A percentile compares a stretch with the other conserved stretches of the same genome.
Conservation (phyloP, 2,113 vertebrate genomes). For the Chlorocebus sabaeus region DNA sequence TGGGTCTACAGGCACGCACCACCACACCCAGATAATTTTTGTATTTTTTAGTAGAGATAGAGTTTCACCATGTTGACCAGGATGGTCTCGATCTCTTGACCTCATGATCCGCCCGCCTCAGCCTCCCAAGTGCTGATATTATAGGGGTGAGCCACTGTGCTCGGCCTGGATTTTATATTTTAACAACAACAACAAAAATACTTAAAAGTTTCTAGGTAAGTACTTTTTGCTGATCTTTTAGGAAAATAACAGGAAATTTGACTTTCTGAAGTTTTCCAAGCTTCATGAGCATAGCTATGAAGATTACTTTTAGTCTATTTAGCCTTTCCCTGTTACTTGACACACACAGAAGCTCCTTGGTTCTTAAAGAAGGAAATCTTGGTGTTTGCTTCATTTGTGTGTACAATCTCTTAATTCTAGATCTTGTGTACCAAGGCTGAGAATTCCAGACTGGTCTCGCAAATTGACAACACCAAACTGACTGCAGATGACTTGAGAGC, state of each 20-base stretch:
- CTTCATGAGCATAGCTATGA: not conserved
- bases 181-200: not conserved
- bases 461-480: conserved; percentile 81
- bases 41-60: not conserved
- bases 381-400: conserved; percentile 68
- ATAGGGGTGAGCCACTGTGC: not conserved
- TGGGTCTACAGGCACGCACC: not conserved
- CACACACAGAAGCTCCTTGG: not conserved
- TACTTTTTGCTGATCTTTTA: not conserved
- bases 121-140: not conserved
- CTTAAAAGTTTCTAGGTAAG: not conserved
- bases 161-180: not conserved
- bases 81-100: not conserved
- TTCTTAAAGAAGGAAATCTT: conserved; percentile 21
- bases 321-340: not conserved
- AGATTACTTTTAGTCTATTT: not conserved
- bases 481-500: conserved; percentile 80
- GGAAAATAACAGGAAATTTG: not conserved
- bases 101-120: not conserved
- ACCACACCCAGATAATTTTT: not conserved
- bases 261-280: not conserved
- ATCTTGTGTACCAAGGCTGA: conserved; percentile 79
- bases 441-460: conserved; percentile 79
- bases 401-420: conserved; percentile 75
- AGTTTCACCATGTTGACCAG: not conserved